These are phyloP conservation scores for Drosophila stalkeri DNA, from an alignment of 2,888 invertebrate species.

Conservation along the genomic window DNA sequence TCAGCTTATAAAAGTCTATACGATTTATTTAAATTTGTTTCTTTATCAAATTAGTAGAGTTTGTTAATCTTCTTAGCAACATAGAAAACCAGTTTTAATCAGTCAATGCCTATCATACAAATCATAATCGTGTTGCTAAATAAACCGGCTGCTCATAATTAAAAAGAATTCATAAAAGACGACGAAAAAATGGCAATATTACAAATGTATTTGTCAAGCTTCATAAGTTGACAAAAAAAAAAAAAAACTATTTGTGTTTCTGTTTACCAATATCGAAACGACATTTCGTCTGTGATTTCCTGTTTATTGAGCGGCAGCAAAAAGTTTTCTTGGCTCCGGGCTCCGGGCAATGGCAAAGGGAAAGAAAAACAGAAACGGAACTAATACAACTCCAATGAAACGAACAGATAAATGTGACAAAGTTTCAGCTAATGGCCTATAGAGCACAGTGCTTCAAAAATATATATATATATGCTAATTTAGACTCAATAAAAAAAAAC, in stretches of 20 bases:
- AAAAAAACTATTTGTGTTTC: conserved; percentile 43
- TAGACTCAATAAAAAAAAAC: conserved; percentile 21
- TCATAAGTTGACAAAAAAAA: conserved; percentile 34
- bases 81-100: conserved; percentile 2
- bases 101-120: neutral
- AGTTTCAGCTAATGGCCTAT: conserved; percentile 52
- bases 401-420: conserved; percentile 46
- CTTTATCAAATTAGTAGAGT: conserved; percentile 20
- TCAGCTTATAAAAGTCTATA: neutral
- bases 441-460: conserved; percentile 31
- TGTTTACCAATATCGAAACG: conserved; percentile 55
- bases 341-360: neutral
- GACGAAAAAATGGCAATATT: conserved; percentile 26
- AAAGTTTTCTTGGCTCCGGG: conserved; percentile 49
- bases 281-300: conserved; percentile 66
- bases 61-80: conserved; percentile 3
- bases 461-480: conserved; percentile 54
- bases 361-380: conserved; percentile 31
- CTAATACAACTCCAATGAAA: conserved; percentile 44
- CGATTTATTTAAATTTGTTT: conserved; percentile 24
- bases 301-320: conserved; percentile 64
- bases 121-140: conserved; percentile 24
- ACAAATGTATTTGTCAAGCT: conserved; percentile 51
- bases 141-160: conserved; percentile 33
- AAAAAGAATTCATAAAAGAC: neutral